Evolutionary conservation across 2,888 invertebrate genomes (phyloP), one percentile per base, ranked within the genome.

Genomic region (Disparrhopalites patrizii): DNA sequence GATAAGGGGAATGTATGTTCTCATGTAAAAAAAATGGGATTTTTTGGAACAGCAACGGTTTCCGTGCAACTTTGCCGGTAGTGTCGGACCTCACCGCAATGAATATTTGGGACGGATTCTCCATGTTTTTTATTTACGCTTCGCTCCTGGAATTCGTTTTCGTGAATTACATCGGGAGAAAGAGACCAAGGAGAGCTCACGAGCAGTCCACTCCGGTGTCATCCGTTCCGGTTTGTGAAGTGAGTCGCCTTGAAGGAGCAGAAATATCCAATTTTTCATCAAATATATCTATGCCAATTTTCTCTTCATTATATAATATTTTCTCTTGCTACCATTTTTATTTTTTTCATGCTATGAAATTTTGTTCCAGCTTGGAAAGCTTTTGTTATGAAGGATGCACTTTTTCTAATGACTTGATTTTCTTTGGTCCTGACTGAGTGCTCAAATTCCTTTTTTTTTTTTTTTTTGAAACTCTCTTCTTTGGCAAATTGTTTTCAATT

Each of bases 21-120:
- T n/a, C n/a, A n/a, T n/a, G n/a, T n/a, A n/a, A n/a, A n/a, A n/a
- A n/a, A n/a, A n/a, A n/a, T n/a, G n/a, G n/a, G n/a, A n/a, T n/a
- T n/a, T n/a, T n/a, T n/a, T n/a, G n/a, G n/a, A 20, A 43, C 65
- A 74, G 74, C 70, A 74, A 75, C 69, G 73, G 72, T 56, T 80
- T 80, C 76, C 78, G 79, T 38, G 78, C 78, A 77, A 93, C 93
- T 60, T 83, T 94, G 78, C 94, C 94, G 25, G 93, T 94, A 76
- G 94, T 94, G 70, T 93, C 93, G 62, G 93, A 94, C 81, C 81
- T 94, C 77, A 93, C 93, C 63, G 94, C 94, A 51, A 94, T 94
- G 93, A 94, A 94, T 82, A 91, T 94, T 60, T 94, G 94, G 94
- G 94, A 94, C 80, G 93, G 93, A 68, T 94, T 94, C 73, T 93